Conservation (phyloP, 2,888 invertebrate species). For the Amblyjoppa fuscipennis region DNA sequence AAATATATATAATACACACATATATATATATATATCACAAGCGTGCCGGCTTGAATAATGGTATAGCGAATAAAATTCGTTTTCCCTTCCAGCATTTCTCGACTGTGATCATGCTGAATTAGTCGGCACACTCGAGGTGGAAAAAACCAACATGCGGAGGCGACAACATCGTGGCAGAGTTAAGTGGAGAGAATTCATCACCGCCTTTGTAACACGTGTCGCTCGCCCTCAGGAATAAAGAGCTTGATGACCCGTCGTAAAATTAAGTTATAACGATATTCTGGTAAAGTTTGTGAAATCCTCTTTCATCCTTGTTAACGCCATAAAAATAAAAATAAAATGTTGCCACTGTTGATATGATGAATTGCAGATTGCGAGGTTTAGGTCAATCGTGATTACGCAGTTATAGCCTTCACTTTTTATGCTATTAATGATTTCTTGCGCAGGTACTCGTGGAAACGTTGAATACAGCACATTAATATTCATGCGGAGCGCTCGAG, state of each 20-base stretch:
- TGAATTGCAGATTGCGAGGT: neutral
- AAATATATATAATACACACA: neutral
- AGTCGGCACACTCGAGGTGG: neutral
- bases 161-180: neutral
- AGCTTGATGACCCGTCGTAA: neutral
- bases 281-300: neutral
- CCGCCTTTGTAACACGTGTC: neutral
- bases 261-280: conserved; percentile 29
- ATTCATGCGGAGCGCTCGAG: neutral
- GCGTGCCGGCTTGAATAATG: conserved; percentile 41
- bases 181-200: conserved; percentile 35
- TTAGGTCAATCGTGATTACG: neutral
- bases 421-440: neutral
- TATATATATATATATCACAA: no score
- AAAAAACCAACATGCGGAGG: conserved; percentile 10
- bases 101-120: conserved; percentile 39
- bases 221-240: neutral
- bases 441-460: neutral
- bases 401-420: neutral
- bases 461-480: neutral
- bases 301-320: neutral
- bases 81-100: conserved; percentile 29
- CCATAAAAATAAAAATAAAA: neutral
- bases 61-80: conserved; percentile 16
- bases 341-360: neutral